phyloP scores from a whole-genome alignment of 2,797 vertebrate species.

The Nyctibius grandis region DNA sequence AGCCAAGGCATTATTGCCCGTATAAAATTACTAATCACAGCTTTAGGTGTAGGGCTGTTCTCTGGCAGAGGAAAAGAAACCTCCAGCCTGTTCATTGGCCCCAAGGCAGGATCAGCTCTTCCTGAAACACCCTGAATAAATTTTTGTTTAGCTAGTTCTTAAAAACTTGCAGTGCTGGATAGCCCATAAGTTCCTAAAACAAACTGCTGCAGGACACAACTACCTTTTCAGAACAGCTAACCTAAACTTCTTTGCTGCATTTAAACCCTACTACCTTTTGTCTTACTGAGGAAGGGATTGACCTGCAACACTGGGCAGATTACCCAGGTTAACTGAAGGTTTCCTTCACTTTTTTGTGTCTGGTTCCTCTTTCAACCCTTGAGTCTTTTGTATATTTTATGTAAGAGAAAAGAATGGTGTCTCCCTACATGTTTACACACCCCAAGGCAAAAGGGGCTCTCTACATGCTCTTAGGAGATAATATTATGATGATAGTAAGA shows the following conservation, averaged over 20 bases:
- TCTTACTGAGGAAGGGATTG: neutral
- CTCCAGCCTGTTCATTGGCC: neutral
- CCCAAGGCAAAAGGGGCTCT: neutral
- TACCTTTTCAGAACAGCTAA: neutral
- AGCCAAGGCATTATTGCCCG: neutral
- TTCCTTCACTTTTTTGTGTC: neutral
- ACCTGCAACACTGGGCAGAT: neutral
- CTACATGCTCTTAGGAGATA: neutral
- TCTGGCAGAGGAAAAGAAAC: neutral
- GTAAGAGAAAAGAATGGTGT: neutral
- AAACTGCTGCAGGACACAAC: neutral
- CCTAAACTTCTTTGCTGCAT: neutral
- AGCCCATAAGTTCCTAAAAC: neutral
- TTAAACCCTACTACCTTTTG: neutral
- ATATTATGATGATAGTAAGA: neutral
- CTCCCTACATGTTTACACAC: fast-evolving
- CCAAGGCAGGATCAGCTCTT: neutral
- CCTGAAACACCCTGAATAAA: neutral
- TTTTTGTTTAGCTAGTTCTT: neutral
- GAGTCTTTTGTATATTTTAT: neutral
- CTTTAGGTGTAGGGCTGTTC: neutral
- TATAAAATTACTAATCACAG: neutral
- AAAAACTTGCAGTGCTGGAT: neutral
- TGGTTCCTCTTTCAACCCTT: neutral
- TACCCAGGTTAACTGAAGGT: neutral